Conservation (phyloP, 53 echinoderm and acorn worm genomes). For the Mesocentrotus franciscanus region DNA sequence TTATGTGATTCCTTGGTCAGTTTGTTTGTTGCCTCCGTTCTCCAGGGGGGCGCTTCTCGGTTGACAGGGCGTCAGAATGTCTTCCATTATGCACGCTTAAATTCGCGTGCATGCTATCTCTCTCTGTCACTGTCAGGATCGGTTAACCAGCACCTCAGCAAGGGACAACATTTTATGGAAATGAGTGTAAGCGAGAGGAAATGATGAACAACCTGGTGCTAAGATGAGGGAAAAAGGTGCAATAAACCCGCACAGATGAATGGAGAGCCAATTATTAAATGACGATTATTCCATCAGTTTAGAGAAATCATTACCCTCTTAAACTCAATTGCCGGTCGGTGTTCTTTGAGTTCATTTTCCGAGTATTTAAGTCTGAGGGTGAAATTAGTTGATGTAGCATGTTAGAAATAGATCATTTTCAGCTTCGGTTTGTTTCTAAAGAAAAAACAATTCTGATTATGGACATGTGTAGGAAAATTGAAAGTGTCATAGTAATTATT, state of each 20-base stretch:
- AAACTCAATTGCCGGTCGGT: neutral
- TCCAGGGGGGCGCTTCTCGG: neutral
- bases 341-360: neutral
- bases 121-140: constrained; percentile 1
- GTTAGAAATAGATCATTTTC: neutral
- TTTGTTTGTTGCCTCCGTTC: neutral
- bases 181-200: neutral
- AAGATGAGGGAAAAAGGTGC: neutral
- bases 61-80: constrained; percentile 22
- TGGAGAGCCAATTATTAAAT: constrained; percentile 3
- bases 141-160: constrained; percentile 28
- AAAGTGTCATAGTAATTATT: neutral
- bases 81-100: constrained; percentile 39
- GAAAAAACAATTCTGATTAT: neutral
- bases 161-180: constrained; percentile 25
- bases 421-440: neutral
- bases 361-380: neutral
- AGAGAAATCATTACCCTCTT: neutral
- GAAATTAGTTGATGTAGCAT: neutral
- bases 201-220: neutral
- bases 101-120: neutral
- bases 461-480: neutral
- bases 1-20: neutral
- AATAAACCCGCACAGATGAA: neutral
- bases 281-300: neutral